Conservation (phyloP, 2,888 invertebrate species). For the Drosophila mercatorum region DNA sequence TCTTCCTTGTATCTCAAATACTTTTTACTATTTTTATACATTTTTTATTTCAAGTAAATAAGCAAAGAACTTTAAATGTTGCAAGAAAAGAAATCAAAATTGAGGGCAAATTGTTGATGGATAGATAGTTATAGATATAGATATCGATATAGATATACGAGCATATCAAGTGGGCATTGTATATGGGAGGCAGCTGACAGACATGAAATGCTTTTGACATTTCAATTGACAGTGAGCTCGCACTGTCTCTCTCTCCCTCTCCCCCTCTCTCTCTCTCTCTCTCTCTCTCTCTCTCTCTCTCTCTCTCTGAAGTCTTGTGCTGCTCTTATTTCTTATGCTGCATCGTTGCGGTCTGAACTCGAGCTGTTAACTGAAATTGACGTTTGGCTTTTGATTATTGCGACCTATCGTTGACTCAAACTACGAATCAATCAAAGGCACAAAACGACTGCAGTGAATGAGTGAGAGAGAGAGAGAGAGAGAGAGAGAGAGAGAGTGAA, state of each 20-base stretch:
- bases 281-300: background rate
- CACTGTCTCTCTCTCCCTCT: no score
- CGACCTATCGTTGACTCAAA: constrained; percentile 35
- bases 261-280: background rate
- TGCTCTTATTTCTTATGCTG: constrained; percentile 15
- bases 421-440: constrained; percentile 52
- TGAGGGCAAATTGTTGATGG: background rate
- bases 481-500: background rate
- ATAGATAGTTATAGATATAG: constrained; percentile 2
- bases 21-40: background rate
- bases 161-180: background rate
- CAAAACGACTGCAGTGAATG: constrained; percentile 16
- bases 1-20: no score
- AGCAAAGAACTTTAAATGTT: background rate
- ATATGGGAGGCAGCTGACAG: constrained; percentile 23
- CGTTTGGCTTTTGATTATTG: constrained; percentile 63
- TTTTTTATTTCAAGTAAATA: background rate
- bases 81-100: background rate
- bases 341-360: background rate
- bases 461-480: background rate
- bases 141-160: background rate
- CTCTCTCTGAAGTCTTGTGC: background rate
- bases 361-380: constrained; percentile 57
- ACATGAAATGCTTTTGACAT: constrained; percentile 70
- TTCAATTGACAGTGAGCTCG: constrained; percentile 47